A percentile compares a stretch with the other conserved stretches of the same genome.
Conservation (phyloP, 2,797 vertebrate species). For the Etheostoma nigrum region DNA sequence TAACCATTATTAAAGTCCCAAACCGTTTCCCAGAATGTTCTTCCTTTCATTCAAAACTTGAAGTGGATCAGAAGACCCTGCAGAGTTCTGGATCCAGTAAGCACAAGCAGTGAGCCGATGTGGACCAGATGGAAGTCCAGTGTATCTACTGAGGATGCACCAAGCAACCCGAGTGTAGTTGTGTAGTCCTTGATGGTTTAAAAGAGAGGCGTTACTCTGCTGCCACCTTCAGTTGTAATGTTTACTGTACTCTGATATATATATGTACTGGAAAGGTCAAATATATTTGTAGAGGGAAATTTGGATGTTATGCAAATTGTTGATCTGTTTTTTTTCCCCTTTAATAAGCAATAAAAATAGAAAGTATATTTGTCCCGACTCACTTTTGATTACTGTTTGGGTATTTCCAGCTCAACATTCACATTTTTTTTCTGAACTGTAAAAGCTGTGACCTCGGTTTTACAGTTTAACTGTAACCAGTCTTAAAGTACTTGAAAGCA, state of each 20-base stretch:
- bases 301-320: slow-evolving; percentile 93
- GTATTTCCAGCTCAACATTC: neutral
- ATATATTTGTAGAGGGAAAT: slow-evolving; percentile 94
- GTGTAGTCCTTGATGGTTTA: slow-evolving; percentile 22
- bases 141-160: slow-evolving; percentile 29
- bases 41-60: slow-evolving; percentile 25
- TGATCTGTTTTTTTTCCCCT: slow-evolving; percentile 85
- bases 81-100: slow-evolving; percentile 18
- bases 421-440: neutral
- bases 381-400: neutral
- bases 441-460: neutral
- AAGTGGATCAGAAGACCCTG: slow-evolving; percentile 13
- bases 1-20: neutral
- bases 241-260: slow-evolving; percentile 95
- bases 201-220: slow-evolving; percentile 81
- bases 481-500: no score
- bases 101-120: slow-evolving; percentile 13
- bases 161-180: slow-evolving; percentile 32
- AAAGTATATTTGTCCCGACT: neutral
- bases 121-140: slow-evolving; percentile 12
- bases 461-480: neutral
- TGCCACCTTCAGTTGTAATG: slow-evolving; percentile 89
- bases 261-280: slow-evolving; percentile 92
- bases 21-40: slow-evolving; percentile 15
- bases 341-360: slow-evolving; percentile 92